Percentiles rank a stretch among this genome's conserved stretches.
Evolutionary conservation across 2,888 invertebrate genomes (phyloP).

Genomic region (Deilephila elpenor): DNA sequence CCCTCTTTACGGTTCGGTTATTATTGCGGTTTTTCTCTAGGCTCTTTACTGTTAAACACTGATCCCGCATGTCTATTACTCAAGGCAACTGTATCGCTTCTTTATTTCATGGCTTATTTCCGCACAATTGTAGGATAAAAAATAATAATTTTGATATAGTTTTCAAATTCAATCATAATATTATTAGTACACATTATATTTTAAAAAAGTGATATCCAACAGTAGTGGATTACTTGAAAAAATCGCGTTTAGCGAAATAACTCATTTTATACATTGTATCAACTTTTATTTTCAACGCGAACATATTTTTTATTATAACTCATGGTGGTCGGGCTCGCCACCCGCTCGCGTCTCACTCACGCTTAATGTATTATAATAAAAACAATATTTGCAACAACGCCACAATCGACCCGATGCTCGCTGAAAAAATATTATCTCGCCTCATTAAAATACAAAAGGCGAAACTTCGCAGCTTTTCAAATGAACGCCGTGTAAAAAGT

Average conservation of each 20-base stretch:
- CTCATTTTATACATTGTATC: background rate
- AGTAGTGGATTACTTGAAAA: too few relatives aligned
- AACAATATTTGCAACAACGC: slow-evolving; percentile 29
- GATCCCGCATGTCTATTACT: slow-evolving; percentile 4
- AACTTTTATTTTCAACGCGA: background rate
- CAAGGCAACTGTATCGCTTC: background rate
- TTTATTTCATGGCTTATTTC: background rate
- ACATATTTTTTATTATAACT: too few relatives aligned
- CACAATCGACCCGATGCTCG: slow-evolving; percentile 33
- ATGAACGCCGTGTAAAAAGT: slow-evolving; percentile 62
- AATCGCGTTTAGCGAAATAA: too few relatives aligned
- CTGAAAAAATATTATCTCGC: slow-evolving; percentile 53
- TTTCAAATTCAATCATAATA: too few relatives aligned
- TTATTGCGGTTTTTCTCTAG: slow-evolving; percentile 28
- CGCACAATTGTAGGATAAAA: too few relatives aligned
- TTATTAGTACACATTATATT: too few relatives aligned
- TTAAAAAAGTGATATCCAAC: too few relatives aligned
- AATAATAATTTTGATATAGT: too few relatives aligned
- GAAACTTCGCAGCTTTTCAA: slow-evolving; percentile 46
- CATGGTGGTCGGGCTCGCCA: background rate
- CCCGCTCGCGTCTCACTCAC: slow-evolving; percentile 14
- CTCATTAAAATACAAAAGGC: slow-evolving; percentile 69
- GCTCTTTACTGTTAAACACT: slow-evolving; percentile 3
- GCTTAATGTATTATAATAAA: slow-evolving; percentile 23
- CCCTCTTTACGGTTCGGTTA: slow-evolving; percentile 33